A percentile compares a stretch with the other conserved stretches of the same genome.
Conservation (phyloP, 2,888 invertebrate genomes). For the Hypomecis punctinalis region DNA sequence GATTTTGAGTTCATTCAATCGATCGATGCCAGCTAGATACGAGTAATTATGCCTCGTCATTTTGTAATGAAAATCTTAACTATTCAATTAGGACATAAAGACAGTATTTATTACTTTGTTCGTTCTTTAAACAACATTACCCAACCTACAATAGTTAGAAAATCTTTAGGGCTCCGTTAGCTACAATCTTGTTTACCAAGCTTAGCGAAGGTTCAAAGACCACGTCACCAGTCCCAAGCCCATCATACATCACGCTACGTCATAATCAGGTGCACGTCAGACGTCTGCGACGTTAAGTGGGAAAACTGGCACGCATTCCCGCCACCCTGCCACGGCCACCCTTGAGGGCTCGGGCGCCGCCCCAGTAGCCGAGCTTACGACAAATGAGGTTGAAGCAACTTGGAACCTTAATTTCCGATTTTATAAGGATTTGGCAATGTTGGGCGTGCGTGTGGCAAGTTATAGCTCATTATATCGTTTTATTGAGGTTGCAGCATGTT, state of each 20-base stretch:
- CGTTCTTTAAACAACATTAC: too few relatives aligned
- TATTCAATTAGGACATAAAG: too few relatives aligned
- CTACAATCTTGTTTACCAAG: neutral
- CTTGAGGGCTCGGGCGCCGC: conserved; percentile 32
- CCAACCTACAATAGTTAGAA: too few relatives aligned
- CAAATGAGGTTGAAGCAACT: neutral
- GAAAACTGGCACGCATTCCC: conserved; percentile 79
- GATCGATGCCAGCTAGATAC: too few relatives aligned
- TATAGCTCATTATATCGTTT: too few relatives aligned
- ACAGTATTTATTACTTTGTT: too few relatives aligned
- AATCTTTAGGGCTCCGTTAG: neutral
- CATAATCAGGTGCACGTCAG: conserved; percentile 65
- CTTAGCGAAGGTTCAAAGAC: conserved; percentile 6
- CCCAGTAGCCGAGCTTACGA: conserved; percentile 10
- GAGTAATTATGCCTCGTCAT: too few relatives aligned
- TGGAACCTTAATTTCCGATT: neutral
- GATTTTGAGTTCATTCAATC: too few relatives aligned
- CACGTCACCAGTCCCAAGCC: conserved; percentile 4
- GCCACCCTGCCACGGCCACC: conserved; percentile 56
- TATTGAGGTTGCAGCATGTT: too few relatives aligned
- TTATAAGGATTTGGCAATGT: neutral
- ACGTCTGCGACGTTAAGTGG: conserved; percentile 69
- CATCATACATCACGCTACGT: conserved; percentile 23
- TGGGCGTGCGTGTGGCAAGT: neutral
- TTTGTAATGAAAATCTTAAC: too few relatives aligned